A percentile compares a stretch with the other conserved stretches of the same genome.
phyloP scores from a whole-genome alignment of 2,888 invertebrate genomes.

The Drosophila borealis region DNA sequence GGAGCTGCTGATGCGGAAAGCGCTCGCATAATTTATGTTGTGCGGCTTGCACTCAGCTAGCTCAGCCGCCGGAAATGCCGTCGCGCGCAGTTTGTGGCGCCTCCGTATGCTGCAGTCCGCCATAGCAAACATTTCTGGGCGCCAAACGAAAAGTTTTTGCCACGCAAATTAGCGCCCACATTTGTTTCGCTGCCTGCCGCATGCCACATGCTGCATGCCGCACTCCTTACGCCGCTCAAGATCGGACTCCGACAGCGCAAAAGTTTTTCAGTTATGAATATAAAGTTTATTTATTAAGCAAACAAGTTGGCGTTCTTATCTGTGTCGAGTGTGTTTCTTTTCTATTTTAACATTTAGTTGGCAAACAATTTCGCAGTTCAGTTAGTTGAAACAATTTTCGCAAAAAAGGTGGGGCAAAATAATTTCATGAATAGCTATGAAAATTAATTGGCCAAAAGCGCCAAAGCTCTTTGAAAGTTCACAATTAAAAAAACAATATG shows the following conservation, averaged over 20 bases:
- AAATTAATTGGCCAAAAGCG: conserved; percentile 51
- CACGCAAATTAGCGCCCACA: conserved; percentile 75
- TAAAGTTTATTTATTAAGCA: conserved; percentile 80
- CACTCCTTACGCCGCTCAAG: conserved; percentile 22
- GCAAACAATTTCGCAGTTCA: conserved; percentile 67
- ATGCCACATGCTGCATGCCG: conserved; percentile 2
- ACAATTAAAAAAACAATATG: conserved; percentile 22
- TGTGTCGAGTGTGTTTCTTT: conserved; percentile 55
- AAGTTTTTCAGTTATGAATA: conserved; percentile 80
- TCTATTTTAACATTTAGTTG: conserved; percentile 36
- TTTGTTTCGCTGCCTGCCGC: conserved; percentile 66
- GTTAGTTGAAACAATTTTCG: conserved; percentile 38
- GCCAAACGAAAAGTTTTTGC: conserved; percentile 59
- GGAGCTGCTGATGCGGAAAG: conserved; percentile 68
- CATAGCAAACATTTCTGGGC: conserved; percentile 66
- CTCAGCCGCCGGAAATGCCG: conserved; percentile 69
- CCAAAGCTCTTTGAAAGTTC: conserved; percentile 5
- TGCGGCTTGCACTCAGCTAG: conserved; percentile 59
- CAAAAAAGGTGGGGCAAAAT: conserved; percentile 1
- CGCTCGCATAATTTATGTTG: conserved; percentile 75
- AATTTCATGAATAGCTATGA: conserved; percentile 35
- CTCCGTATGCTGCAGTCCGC: conserved; percentile 15
- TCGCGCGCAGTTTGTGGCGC: conserved; percentile 56
- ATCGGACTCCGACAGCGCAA: conserved; percentile 39
- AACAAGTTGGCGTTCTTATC: conserved; percentile 76